Conservation (phyloP, 2,113 vertebrate genomes). For the Sapajus apella region DNA sequence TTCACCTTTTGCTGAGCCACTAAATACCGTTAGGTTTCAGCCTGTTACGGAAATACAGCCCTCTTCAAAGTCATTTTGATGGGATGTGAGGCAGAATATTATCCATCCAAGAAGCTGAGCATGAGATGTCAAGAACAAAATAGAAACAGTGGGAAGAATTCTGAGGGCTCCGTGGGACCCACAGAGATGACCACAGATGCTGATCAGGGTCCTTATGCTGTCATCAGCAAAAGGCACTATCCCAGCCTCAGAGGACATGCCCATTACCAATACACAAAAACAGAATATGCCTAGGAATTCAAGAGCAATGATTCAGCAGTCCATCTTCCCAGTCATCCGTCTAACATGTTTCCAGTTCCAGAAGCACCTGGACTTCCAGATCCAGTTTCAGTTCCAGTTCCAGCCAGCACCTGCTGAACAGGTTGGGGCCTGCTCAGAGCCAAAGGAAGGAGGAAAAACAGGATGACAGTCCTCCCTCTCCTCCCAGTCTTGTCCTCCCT, state of each 20-base stretch:
- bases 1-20: constrained; percentile 43
- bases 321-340: not conserved
- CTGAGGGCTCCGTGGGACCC: not conserved
- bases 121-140: not conserved
- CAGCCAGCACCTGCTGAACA: not conserved
- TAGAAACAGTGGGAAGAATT: not conserved
- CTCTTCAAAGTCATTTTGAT: constrained; percentile 42
- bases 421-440: not conserved
- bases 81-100: not conserved
- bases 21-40: constrained; percentile 8
- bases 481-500: not conserved
- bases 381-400: too few species aligned
- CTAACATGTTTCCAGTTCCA: not conserved
- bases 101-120: not conserved
- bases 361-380: not conserved
- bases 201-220: not conserved
- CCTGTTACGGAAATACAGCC: constrained; percentile 14
- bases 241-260: not conserved
- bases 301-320: not conserved
- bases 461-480: not conserved
- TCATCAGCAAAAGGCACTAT: not conserved
- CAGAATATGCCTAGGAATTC: not conserved
- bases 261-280: not conserved
- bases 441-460: not conserved
- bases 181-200: not conserved